A percentile compares a stretch with the other conserved stretches of the same genome.
Evolutionary conservation across 2,113 vertebrate species (phyloP).

Genomic region (Burhinus oedicnemus): DNA sequence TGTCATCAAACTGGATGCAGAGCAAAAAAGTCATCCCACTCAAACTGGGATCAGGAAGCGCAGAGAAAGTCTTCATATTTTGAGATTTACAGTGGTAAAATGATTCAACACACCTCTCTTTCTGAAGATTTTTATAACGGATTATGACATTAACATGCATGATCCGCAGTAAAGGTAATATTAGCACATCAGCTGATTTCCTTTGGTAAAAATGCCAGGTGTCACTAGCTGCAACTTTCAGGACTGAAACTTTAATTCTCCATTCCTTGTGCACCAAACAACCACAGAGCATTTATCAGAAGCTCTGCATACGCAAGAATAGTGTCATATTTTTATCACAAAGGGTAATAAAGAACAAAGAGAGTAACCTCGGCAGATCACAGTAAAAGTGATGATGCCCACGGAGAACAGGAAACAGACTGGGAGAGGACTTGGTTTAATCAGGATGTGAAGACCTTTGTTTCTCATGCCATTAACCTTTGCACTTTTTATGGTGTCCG

Average conservation of each 20-base stretch:
- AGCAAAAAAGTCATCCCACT: not conserved
- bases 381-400: not conserved
- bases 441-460: constrained; percentile 19
- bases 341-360: not conserved
- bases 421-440: not conserved
- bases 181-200: not conserved
- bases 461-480: constrained; percentile 21
- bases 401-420: constrained; percentile 1
- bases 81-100: not conserved
- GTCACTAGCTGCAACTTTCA: not conserved
- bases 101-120: not conserved
- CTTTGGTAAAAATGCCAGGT: not conserved
- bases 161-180: not conserved
- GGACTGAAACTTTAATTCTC: not conserved
- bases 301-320: not conserved
- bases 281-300: not conserved
- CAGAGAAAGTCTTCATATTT: not conserved
- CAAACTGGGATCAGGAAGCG: not conserved
- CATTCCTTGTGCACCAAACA: not conserved
- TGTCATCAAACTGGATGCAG: not conserved
- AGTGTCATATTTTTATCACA: not conserved
- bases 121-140: rapidly evolving
- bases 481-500: not conserved
- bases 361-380: not conserved
- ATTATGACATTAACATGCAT: too few relatives aligned